A percentile compares a stretch with the other conserved stretches of the same genome.
Conservation (phyloP, 64 coral and sea anemone genomes). For the Acropora yongei region DNA sequence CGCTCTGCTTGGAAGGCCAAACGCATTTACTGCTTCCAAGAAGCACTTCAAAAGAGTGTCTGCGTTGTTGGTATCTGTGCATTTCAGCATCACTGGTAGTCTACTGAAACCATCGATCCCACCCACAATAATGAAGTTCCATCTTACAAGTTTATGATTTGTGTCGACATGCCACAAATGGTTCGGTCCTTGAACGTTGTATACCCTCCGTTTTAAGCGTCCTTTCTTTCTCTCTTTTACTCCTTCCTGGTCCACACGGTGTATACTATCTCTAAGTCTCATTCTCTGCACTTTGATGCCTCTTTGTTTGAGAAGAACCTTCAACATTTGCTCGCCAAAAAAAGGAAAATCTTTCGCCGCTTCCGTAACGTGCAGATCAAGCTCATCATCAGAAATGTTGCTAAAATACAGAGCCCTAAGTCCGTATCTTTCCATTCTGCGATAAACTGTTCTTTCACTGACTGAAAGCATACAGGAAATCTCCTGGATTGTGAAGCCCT, state of each 20-base stretch:
- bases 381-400: conserved; percentile 69
- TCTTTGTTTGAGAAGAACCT: conserved; percentile 42
- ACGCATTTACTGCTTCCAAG: not conserved
- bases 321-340: conserved; percentile 46
- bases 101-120: conserved; percentile 81
- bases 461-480: conserved; percentile 62
- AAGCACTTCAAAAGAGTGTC: conserved; percentile 58
- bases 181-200: conserved; percentile 48
- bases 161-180: conserved; percentile 57
- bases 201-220: conserved; percentile 62
- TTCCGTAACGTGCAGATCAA: conserved; percentile 33
- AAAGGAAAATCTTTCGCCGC: conserved; percentile 62
- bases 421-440: conserved; percentile 41
- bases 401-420: conserved; percentile 12
- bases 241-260: conserved; percentile 59
- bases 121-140: conserved; percentile 79
- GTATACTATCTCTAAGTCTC: conserved; percentile 68
- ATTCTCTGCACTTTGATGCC: conserved; percentile 62
- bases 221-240: conserved; percentile 57
- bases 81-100: conserved; percentile 65
- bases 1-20: not conserved
- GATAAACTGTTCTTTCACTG: conserved; percentile 66
- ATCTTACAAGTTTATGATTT: conserved; percentile 64
- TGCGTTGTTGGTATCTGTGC: conserved; percentile 76
- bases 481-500: conserved; percentile 49